Conservation (phyloP, 2,113 vertebrate genomes). For the Hippocampus zosterae region DNA sequence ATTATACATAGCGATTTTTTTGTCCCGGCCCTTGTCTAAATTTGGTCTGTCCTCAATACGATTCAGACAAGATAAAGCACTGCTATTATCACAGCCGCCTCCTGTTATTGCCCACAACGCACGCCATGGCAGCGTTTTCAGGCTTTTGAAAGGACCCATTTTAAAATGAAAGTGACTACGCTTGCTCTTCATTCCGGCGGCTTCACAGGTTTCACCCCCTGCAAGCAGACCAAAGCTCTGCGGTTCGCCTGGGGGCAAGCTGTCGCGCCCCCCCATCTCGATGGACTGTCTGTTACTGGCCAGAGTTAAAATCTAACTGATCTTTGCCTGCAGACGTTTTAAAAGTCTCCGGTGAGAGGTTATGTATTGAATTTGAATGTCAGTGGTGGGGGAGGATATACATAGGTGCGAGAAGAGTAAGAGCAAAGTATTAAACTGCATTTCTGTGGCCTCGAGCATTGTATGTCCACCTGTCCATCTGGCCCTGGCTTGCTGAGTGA, state of each 20-base stretch:
- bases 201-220: slow-evolving; percentile 56
- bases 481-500: slow-evolving; percentile 30
- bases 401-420: slow-evolving; percentile 56
- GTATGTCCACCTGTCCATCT: slow-evolving; percentile 36
- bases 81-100: slow-evolving; percentile 24
- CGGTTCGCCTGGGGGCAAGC: slow-evolving; percentile 66
- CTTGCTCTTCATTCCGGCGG: slow-evolving; percentile 33
- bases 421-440: slow-evolving; percentile 62
- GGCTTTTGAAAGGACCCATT: slow-evolving; percentile 40
- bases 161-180: slow-evolving; percentile 33
- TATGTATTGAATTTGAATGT: slow-evolving; percentile 70
- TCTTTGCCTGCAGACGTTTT: slow-evolving; percentile 72
- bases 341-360: slow-evolving; percentile 71
- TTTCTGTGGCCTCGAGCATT: slow-evolving; percentile 59
- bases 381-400: slow-evolving; percentile 61
- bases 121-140: slow-evolving; percentile 30
- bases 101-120: slow-evolving; percentile 32
- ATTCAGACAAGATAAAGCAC: background rate
- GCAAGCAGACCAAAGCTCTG: slow-evolving; percentile 65
- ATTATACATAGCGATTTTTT: background rate
- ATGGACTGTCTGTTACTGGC: slow-evolving; percentile 69
- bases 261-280: slow-evolving; percentile 63
- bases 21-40: background rate
- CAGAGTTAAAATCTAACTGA: slow-evolving; percentile 65
- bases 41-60: background rate